phyloP scores from a whole-genome alignment of 64 coral and sea anemone species.

The Orbicella faveolata region DNA sequence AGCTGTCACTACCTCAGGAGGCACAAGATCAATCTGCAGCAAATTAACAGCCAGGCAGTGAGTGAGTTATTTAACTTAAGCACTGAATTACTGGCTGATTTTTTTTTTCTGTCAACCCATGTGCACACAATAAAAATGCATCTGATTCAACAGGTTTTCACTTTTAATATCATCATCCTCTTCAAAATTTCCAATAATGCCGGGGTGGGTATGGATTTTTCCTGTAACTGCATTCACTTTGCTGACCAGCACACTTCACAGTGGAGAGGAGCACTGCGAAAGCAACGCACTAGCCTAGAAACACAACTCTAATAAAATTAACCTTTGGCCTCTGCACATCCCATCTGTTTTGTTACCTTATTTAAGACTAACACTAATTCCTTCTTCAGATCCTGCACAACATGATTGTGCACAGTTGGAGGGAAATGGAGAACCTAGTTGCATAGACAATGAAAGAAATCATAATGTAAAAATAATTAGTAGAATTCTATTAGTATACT shows the following conservation, averaged over 20 bases:
- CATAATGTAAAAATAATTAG: background rate
- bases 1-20: slow-evolving; percentile 83
- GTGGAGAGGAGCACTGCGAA: too few species aligned
- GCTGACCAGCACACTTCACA: too few species aligned
- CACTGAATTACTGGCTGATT: background rate
- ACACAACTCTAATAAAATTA: too few species aligned
- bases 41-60: background rate
- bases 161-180: too few species aligned
- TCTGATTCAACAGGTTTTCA: too few species aligned
- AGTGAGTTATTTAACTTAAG: background rate
- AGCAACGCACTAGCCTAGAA: too few species aligned
- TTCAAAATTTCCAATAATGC: too few species aligned
- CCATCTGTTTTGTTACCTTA: slow-evolving; percentile 60
- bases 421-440: slow-evolving; percentile 93
- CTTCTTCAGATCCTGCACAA: slow-evolving; percentile 86
- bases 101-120: background rate
- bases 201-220: too few species aligned
- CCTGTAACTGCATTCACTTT: too few species aligned
- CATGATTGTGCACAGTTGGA: slow-evolving; percentile 87
- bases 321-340: too few species aligned
- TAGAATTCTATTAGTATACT: too few species aligned
- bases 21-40: slow-evolving; percentile 84
- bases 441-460: background rate
- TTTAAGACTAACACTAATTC: slow-evolving; percentile 90
- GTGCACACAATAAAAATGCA: too few species aligned